Percentiles rank a stretch among this genome's conserved stretches.
Evolutionary conservation across 2,888 invertebrate species (phyloP).

Genomic region (Heteromurus nitidus): DNA sequence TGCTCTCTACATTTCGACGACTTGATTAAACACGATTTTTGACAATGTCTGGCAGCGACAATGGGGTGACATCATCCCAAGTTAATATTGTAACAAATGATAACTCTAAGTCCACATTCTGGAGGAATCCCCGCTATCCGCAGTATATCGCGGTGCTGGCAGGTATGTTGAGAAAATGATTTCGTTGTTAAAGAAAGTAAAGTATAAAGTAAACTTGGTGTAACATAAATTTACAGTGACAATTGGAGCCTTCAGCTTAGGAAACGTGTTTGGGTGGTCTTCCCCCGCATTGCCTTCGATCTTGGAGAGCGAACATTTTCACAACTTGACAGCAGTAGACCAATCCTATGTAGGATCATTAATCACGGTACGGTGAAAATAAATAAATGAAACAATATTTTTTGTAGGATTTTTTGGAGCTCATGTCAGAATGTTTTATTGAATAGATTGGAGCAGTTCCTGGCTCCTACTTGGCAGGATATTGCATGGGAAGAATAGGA

Average conservation of each 20-base stretch:
- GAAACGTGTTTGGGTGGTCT: conserved; percentile 60
- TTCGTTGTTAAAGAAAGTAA: neutral
- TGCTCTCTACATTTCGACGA: too few species aligned
- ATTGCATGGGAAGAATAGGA: conserved; percentile 78
- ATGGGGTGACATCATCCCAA: too few species aligned
- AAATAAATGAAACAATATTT: too few species aligned
- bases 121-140: conserved; percentile 50
- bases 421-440: too few species aligned
- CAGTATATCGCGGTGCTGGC: conserved; percentile 48
- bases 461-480: conserved; percentile 74
- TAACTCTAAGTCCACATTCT: too few species aligned
- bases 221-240: conserved; percentile 35
- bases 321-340: conserved; percentile 76
- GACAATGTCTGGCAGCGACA: too few species aligned
- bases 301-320: conserved; percentile 50
- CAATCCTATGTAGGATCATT: conserved; percentile 79
- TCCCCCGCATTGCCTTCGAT: conserved; percentile 57
- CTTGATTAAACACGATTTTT: too few species aligned
- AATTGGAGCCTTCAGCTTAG: conserved; percentile 62
- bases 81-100: too few species aligned
- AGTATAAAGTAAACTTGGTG: too few species aligned
- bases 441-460: conserved; percentile 62
- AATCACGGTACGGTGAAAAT: conserved; percentile 75
- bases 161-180: conserved; percentile 45
- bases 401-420: too few species aligned